Conservation (phyloP, 2,888 invertebrate species). For the Cabera pusaria region DNA sequence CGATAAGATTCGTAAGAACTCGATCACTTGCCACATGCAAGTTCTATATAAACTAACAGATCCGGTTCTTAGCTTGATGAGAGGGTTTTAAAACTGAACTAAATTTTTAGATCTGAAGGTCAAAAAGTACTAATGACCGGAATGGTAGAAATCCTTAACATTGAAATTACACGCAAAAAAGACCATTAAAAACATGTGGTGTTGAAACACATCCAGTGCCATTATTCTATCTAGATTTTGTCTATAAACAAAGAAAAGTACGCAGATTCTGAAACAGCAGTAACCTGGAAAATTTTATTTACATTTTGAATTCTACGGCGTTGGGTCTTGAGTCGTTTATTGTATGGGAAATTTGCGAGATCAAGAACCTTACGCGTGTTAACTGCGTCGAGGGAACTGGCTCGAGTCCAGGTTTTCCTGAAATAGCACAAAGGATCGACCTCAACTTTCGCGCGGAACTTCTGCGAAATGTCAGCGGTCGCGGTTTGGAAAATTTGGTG, state of each 20-base stretch:
- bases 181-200: slow-evolving; percentile 31
- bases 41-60: no score
- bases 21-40: no score
- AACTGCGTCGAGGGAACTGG: slow-evolving; percentile 71
- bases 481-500: slow-evolving; percentile 66
- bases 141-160: slow-evolving; percentile 30
- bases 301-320: slow-evolving; percentile 33
- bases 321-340: slow-evolving; percentile 36
- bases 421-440: slow-evolving; percentile 83
- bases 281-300: slow-evolving; percentile 18
- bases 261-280: slow-evolving; percentile 37
- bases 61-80: no score
- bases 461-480: slow-evolving; percentile 73
- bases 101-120: no score
- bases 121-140: no score
- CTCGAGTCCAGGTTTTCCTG: slow-evolving; percentile 71
- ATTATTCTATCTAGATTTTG: slow-evolving; percentile 46
- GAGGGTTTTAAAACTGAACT: no score
- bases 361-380: slow-evolving; percentile 58
- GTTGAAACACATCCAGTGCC: slow-evolving; percentile 33
- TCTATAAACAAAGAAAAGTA: slow-evolving; percentile 55
- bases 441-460: slow-evolving; percentile 63
- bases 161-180: slow-evolving; percentile 31
- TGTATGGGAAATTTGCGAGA: slow-evolving; percentile 40
- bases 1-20: no score